These are phyloP conservation scores for Ericerus pela DNA, from an alignment of 1,140 invertebrate genomes.

Conservation along the genomic window DNA sequence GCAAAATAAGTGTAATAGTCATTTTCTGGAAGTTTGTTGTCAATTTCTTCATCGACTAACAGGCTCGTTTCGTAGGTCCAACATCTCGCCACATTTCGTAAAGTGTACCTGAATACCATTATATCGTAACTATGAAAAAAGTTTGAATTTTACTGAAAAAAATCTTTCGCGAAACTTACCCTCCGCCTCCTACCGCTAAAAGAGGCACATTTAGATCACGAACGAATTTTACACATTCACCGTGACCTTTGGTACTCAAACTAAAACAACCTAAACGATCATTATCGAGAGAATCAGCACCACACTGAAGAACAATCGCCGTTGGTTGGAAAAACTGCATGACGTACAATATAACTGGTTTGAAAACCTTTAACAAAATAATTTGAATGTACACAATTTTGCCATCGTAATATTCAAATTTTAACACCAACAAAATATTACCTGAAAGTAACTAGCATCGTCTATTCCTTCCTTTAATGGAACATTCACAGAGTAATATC, in stretches of 20 bases:
- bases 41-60: conserved; percentile 76
- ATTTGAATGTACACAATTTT: not conserved
- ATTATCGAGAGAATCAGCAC: conserved; percentile 90
- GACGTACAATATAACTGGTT: conserved; percentile 81
- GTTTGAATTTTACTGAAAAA: no score
- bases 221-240: conserved; percentile 93
- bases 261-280: conserved; percentile 86
- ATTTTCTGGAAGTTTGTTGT: conserved; percentile 80
- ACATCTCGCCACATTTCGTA: conserved; percentile 92
- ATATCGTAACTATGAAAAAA: not conserved
- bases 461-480: conserved; percentile 94
- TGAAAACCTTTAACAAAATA: conserved; percentile 53
- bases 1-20: conserved; percentile 93
- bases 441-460: conserved; percentile 78
- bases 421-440: conserved; percentile 21
- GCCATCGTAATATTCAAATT: not conserved
- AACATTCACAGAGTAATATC: conserved; percentile 94
- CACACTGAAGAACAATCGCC: conserved; percentile 94
- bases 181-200: conserved; percentile 88
- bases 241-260: conserved; percentile 78
- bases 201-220: conserved; percentile 86
- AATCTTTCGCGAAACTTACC: conserved; percentile 32
- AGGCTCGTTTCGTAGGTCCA: conserved; percentile 99
- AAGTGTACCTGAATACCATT: conserved; percentile 51
- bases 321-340: conserved; percentile 96